Evolutionary conservation across 2,888 invertebrate species (phyloP).

Genomic region (Phyllotreta cruciferae): DNA sequence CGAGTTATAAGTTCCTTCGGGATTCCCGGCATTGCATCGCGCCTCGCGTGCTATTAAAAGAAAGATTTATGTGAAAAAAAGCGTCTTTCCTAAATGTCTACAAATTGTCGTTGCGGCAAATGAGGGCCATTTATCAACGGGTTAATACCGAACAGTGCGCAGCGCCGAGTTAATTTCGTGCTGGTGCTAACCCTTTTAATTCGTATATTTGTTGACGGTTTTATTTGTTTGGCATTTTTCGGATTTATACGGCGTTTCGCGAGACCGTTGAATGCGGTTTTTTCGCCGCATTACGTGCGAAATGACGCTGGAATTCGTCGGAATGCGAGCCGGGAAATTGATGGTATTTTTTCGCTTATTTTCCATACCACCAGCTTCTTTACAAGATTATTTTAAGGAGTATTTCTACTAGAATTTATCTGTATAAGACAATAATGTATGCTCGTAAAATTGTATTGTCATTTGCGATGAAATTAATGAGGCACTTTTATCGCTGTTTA

Average conservation of each 20-base stretch:
- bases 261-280: not conserved
- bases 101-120: slow-evolving; percentile 62
- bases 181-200: slow-evolving; percentile 50
- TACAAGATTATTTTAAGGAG: no score
- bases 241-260: slow-evolving; percentile 21
- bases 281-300: not conserved
- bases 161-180: slow-evolving; percentile 53
- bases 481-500: not conserved
- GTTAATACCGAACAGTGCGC: slow-evolving; percentile 52
- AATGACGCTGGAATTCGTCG: no score
- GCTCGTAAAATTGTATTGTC: no score
- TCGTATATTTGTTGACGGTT: slow-evolving; percentile 52
- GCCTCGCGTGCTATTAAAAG: slow-evolving; percentile 58
- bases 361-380: no score
- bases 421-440: no score
- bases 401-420: no score
- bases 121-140: slow-evolving; percentile 59
- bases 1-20: slow-evolving; percentile 25
- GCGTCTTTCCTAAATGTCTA: slow-evolving; percentile 60
- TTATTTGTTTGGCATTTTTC: slow-evolving; percentile 53
- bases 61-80: slow-evolving; percentile 59
- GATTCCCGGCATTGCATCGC: slow-evolving; percentile 44
- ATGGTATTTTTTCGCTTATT: no score
- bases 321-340: no score
- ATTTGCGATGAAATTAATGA: no score